These are phyloP conservation scores for Ptychochromis oligacanthus DNA, from an alignment of 2,113 vertebrate genomes.

Conservation along the genomic window DNA sequence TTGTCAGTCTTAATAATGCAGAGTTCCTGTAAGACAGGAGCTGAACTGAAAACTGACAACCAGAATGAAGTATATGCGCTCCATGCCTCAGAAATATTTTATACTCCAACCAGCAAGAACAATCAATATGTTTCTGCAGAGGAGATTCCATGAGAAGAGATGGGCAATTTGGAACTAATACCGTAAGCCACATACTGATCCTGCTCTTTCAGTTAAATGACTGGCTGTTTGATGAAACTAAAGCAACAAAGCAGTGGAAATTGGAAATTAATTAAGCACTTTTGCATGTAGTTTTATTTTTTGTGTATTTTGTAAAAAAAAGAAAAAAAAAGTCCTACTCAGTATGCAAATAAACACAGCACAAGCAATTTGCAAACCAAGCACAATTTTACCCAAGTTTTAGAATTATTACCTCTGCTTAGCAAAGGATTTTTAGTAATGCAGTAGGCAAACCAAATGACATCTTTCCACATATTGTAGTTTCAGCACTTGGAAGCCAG, in stretches of 20 bases:
- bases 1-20: neutral
- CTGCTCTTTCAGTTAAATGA: neutral
- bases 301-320: neutral
- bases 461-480: neutral
- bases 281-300: neutral
- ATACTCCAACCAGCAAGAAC: constrained; percentile 33
- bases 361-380: constrained; percentile 2
- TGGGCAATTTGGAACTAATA: neutral
- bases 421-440: neutral
- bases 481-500: neutral
- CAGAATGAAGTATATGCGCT: constrained; percentile 21
- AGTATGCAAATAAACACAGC: neutral
- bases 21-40: neutral
- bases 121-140: constrained; percentile 50
- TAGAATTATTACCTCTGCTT: neutral
- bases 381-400: neutral
- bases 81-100: constrained; percentile 43
- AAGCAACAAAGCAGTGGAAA: neutral
- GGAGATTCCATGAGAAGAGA: constrained; percentile 2
- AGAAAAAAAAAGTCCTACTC: neutral
- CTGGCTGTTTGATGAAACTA: constrained; percentile 16
- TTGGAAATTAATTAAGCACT: neutral
- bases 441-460: neutral
- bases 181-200: neutral
- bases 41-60: constrained; percentile 11